These are phyloP conservation scores for Probosciger aterrimus DNA, from an alignment of 2,113 vertebrate species.

Conservation along the genomic window DNA sequence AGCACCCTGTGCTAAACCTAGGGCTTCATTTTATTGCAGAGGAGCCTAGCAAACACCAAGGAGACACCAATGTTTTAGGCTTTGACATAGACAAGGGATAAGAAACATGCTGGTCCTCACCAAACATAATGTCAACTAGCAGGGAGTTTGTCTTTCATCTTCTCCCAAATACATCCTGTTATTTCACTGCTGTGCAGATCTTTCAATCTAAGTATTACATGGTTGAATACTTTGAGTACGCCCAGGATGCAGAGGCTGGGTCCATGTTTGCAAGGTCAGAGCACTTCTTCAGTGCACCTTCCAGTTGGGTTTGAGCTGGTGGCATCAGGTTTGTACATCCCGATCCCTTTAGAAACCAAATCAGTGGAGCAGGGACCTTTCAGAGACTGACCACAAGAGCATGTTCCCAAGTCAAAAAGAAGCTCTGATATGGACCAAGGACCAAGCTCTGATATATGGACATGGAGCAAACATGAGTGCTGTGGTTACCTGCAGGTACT, in stretches of 20 bases:
- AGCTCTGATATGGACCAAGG: background rate
- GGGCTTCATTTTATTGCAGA: fast-evolving
- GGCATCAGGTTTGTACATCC: background rate
- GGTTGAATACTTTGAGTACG: background rate
- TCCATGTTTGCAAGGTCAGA: background rate
- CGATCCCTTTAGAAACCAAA: background rate
- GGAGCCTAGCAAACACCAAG: background rate
- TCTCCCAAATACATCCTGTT: background rate
- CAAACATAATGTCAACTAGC: background rate
- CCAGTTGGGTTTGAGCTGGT: background rate
- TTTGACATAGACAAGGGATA: background rate
- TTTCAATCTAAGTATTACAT: background rate
- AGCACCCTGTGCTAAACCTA: background rate
- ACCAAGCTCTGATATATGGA: background rate
- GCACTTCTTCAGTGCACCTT: fast-evolving
- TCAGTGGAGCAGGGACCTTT: background rate
- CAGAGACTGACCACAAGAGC: background rate
- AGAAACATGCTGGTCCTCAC: background rate
- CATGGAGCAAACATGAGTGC: background rate
- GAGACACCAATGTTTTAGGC: fast-evolving
- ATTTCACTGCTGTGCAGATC: background rate
- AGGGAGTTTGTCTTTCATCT: background rate
- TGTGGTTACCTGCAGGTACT: background rate
- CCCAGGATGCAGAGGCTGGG: too few relatives aligned
- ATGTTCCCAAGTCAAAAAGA: fast-evolving